A percentile compares a stretch with the other conserved stretches of the same genome.
These are phyloP conservation scores for Murina feae DNA, from an alignment of 2,113 vertebrate genomes.

Conservation along the genomic window DNA sequence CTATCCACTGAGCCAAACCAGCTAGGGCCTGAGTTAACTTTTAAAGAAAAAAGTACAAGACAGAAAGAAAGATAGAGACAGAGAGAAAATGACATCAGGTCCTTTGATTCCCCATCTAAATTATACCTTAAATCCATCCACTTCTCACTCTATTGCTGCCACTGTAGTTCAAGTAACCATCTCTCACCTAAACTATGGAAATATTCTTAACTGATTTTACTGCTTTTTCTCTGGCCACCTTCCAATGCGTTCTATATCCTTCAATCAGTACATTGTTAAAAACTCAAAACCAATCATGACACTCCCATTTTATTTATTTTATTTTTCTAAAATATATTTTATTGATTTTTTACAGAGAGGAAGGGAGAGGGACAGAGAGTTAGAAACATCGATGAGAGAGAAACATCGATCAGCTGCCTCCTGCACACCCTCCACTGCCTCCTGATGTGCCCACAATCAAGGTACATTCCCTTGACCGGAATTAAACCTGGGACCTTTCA, in stretches of 20 bases:
- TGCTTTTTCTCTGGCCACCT: not conserved
- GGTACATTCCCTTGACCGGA: too few species aligned
- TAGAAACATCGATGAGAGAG: too few species aligned
- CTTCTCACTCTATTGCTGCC: not conserved
- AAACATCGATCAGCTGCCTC: too few species aligned
- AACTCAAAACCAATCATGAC: not conserved
- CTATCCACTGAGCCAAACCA: too few species aligned
- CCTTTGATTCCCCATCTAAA: not conserved
- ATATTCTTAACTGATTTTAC: not conserved
- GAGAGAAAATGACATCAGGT: not conserved
- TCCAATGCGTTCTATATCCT: not conserved
- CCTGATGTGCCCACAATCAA: too few species aligned
- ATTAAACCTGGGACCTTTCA: too few species aligned
- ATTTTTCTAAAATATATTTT: too few species aligned
- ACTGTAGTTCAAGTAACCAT: not conserved
- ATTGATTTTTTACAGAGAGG: too few species aligned
- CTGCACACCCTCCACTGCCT: too few species aligned
- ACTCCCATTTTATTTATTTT: not conserved
- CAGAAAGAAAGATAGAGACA: not conserved
- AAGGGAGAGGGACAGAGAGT: too few species aligned
- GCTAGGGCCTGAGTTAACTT: not conserved
- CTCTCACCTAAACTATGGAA: not conserved
- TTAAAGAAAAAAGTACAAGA: slow-evolving; percentile 11
- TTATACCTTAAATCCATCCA: not conserved
- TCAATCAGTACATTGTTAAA: not conserved